Evolutionary conservation across 37 sponge, comb jelly and placozoan species (phyloP).

Genomic region (Haliclona indistincta): DNA sequence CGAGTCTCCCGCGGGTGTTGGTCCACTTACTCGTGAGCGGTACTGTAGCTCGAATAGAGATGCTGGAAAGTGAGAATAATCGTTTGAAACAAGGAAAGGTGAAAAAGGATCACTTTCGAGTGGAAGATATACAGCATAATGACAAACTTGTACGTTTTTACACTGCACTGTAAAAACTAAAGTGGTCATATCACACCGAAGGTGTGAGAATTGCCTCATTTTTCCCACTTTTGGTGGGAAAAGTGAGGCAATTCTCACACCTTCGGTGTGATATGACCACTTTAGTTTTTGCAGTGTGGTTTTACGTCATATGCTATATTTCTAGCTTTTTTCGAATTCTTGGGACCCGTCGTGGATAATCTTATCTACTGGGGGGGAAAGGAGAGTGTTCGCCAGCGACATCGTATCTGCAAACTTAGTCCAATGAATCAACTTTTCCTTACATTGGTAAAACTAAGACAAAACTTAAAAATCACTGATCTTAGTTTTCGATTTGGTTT

Average conservation of each 20-base stretch:
- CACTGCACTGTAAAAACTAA: too few relatives aligned
- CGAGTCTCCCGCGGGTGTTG: too few relatives aligned
- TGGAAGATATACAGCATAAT: not conserved
- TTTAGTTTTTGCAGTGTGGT: too few relatives aligned
- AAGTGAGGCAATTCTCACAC: too few relatives aligned
- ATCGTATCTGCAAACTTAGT: not conserved
- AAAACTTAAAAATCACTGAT: not conserved
- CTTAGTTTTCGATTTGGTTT: slow-evolving; percentile 17
- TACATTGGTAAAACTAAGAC: slow-evolving; percentile 8
- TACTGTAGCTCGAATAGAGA: slow-evolving; percentile 8
- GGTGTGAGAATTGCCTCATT: too few relatives aligned
- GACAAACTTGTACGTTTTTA: slow-evolving; percentile 5
- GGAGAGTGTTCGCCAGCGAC: not conserved
- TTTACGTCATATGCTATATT: slow-evolving; percentile 1
- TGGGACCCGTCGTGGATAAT: not conserved
- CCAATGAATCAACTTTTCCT: slow-evolving; percentile 17
- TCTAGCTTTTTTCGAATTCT: slow-evolving; percentile 2
- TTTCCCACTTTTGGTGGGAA: too few relatives aligned
- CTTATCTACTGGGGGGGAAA: slow-evolving; percentile 9
- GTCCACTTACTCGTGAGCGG: too few relatives aligned
- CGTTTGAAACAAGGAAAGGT: not conserved
- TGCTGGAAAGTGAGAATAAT: not conserved
- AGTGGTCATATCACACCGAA: too few relatives aligned
- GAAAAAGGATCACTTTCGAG: not conserved
- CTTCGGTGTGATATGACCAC: too few relatives aligned